Percentiles rank a stretch among this genome's conserved stretches.
These are phyloP conservation scores for Mactra quadrangularis DNA, from an alignment of 1,140 invertebrate genomes.

Conservation along the genomic window DNA sequence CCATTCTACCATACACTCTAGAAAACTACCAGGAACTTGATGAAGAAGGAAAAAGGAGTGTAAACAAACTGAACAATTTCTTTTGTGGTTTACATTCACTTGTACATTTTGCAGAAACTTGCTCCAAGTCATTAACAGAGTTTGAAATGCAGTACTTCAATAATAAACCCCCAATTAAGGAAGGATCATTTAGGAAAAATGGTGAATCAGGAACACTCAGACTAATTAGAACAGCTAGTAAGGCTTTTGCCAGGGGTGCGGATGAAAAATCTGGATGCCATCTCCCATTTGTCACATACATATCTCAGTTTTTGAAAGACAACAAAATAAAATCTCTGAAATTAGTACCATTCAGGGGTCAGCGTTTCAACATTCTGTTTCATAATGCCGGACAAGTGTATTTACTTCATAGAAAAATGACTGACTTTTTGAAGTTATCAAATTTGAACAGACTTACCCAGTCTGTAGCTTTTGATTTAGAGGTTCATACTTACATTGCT, in stretches of 20 bases:
- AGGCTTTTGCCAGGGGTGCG: constrained; percentile 6
- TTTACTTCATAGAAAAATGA: constrained; percentile 23
- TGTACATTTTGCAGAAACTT: constrained; percentile 33
- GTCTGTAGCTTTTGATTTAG: constrained; percentile 8
- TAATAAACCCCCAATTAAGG: constrained; percentile 2
- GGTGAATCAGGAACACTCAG: constrained; percentile 18
- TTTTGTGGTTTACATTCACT: constrained; percentile 41
- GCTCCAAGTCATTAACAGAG: background rate
- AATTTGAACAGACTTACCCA: constrained; percentile 12
- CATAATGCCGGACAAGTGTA: constrained; percentile 38
- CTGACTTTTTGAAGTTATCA: background rate
- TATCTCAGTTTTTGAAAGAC: constrained; percentile 18
- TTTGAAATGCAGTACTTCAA: constrained; percentile 27
- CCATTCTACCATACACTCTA: constrained; percentile 20
- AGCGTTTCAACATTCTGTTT: constrained; percentile 45
- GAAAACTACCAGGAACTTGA: constrained; percentile 19
- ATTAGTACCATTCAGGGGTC: constrained; percentile 19
- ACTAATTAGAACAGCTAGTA: background rate
- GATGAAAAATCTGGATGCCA: constrained; percentile 40
- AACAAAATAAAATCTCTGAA: constrained; percentile 27
- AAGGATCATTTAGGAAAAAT: constrained; percentile 28
- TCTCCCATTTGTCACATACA: constrained; percentile 2
- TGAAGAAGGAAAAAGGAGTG: background rate
- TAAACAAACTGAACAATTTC: constrained; percentile 14
- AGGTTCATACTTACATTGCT: constrained; percentile 13